phyloP scores from a whole-genome alignment of 2,113 vertebrate genomes.

The pig (Sus scrofa) region T2T-Sscrofa CM000813.6:99722501-99723000 shows the following conservation, averaged over 20 bases:
- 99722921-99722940: neutral
- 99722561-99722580: neutral
- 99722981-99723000: neutral
- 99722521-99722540: neutral
- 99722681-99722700: neutral
- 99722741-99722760: neutral
- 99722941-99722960: neutral
- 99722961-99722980: neutral
- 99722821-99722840: neutral
- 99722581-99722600: neutral
- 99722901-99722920: neutral
- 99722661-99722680: neutral
- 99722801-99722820: neutral
- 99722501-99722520: neutral
- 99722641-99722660: neutral
- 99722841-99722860: constrained; percentile 21
- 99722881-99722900: neutral
- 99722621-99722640: neutral
- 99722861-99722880: neutral
- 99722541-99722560: neutral
- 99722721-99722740: neutral
- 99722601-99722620: neutral
- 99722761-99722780: neutral
- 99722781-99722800: neutral
- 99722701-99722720: neutral